Evolutionary conservation across 2,797 vertebrate genomes (phyloP).

Genomic region (Orientallactaga sibirica): DNA sequence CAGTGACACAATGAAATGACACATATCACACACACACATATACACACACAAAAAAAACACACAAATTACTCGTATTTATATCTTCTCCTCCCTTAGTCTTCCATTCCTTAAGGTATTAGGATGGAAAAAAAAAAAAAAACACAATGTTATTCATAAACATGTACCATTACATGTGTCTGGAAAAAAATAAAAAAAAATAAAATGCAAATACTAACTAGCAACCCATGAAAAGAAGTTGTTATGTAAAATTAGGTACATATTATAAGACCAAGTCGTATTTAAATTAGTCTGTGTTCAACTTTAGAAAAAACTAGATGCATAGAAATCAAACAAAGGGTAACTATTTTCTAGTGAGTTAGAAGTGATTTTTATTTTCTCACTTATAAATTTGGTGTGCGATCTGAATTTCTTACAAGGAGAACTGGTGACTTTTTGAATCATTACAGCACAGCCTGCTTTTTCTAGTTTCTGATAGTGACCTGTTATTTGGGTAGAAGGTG

Average conservation of each 20-base stretch:
- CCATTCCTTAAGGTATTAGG: not conserved
- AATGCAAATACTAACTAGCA: not conserved
- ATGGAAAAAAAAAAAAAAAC: not conserved
- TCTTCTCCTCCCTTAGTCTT: not conserved
- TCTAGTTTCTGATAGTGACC: not conserved
- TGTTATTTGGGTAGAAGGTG: accelerated
- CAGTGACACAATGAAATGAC: not conserved
- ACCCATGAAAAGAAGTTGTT: conserved; percentile 6
- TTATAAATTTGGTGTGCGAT: not conserved
- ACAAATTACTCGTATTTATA: not conserved
- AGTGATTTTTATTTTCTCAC: not conserved
- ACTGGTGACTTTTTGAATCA: not conserved
- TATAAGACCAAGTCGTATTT: conserved; percentile 6
- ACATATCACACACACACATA: too few species aligned
- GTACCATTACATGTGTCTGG: not conserved
- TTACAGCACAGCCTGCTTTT: not conserved
- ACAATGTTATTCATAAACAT: not conserved
- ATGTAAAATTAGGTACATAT: not conserved
- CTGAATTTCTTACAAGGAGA: not conserved
- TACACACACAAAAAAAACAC: too few species aligned
- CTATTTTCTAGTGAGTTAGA: not conserved
- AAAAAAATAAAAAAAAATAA: not conserved
- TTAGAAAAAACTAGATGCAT: not conserved
- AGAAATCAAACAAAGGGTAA: not conserved
- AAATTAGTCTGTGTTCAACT: not conserved